Base-by-base conservation (phyloP, 2,113 vertebrate species). In the Phaetusa simplex region DNA sequence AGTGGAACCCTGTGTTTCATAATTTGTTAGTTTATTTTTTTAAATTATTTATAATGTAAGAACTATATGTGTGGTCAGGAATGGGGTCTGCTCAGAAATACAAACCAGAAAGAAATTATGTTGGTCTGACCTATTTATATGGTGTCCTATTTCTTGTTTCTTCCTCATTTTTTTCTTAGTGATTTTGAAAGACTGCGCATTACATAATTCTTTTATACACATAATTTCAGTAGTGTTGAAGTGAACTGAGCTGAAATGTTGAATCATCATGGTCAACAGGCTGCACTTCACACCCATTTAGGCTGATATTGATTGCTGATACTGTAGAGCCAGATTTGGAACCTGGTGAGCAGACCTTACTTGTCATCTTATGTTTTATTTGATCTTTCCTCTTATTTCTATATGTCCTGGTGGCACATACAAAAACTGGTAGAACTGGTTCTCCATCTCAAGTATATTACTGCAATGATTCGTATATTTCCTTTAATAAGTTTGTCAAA, bases 241-340 rank as follows among this genome's bases (percentile, higher is more conserved):
- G 40, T 81, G 32, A 97, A 83, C 47, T 67, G 47, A 86, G 18
- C 36, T 88, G 61, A 78, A 90, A 82, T 87, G 27, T 88, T 97
- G 81, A 96, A 47, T 91, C 53, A 86, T 50, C 90, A 38, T 49
- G 50, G 24, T 77, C 86, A 70, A 17, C 19, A 77, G 23, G 15
- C 29, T 82, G 50, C 50, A 27, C 21, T 77, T 90, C 43, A 34
- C 18, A 61, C 23, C 5, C 8, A 7, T 62, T 52, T 66, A 78
- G 55, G 17, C 12, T 92, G 40, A 47, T 77, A 72, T 2, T 38
- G 42, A 47, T 56, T 69, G 22, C 59, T 90, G 50, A 61, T 70
- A 49, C 9, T 32, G 6, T 67, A 47, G 14, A 81, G 21, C n/a
- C 59, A 72, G 21, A 26, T 78, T 73, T 91, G 26, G 53, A 73